Base-by-base conservation (phyloP, 2,113 vertebrate species). In the Holacanthus passer region DNA sequence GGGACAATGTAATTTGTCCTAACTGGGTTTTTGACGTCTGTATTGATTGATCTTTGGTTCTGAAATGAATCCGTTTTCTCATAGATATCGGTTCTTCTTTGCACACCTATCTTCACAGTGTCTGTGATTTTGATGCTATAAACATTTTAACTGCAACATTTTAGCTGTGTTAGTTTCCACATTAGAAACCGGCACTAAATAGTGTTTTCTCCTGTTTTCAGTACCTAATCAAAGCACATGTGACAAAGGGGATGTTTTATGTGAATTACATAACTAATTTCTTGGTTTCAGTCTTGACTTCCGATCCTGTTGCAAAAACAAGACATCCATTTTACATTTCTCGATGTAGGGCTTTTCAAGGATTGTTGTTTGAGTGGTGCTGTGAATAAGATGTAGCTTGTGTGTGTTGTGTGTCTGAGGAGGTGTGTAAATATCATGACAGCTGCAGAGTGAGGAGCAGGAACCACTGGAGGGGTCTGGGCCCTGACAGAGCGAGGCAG, bases 381-480 rank as follows among this genome's bases (percentile, higher is more conserved):
- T 90, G 60, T 39, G 62, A 89, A 68, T 79, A 48, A 56, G 71
- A 48, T 70, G 8, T n/a, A 39, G 56, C 35, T 35, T 35, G 32
- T 76, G 64, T 62, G 84, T 77, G 56, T 29, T 87, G 69, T 81
- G 35, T 81, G 79, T 92, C 64, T 77, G 82, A 52, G 53, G 73
- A 73, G 77, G 81, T 78, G 80, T 79, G 20, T 77, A 84, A 84
- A 82, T 83, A 81, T 82, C 67, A n/a, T 73, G 79, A 75, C 84
- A 75, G 85, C 83, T 88, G 70, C 71, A 65, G 84, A 85, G 70
- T 78, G 85, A 85, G 73, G 75, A 67, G 74, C 75, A 81, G 73
- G 60, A 79, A 79, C 73, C 73, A 73, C 73, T 86, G 82, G 79
- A 88, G 85, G 83, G 84, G 79, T 86, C 88, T 70, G 75, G 70